Evolutionary conservation across 2,797 vertebrate genomes (phyloP).

Genomic region (Danio choprae): DNA sequence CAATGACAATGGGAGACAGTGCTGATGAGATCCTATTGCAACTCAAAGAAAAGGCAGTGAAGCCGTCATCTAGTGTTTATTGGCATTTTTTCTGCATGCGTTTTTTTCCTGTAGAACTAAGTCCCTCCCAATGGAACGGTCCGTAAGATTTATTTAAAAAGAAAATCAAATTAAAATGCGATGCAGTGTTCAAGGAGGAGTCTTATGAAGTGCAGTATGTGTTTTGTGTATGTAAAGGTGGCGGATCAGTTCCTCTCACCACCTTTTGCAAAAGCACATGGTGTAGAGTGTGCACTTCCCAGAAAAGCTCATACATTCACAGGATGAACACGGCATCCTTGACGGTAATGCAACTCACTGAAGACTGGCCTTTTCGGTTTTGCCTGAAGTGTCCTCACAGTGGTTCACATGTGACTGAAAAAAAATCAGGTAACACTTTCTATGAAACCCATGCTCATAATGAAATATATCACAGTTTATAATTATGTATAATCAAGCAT

Average conservation of each 20-base stretch:
- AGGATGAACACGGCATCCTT: conserved; percentile 65
- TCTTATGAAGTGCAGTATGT: conserved; percentile 63
- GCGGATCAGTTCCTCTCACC: conserved; percentile 35
- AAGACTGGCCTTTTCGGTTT: conserved; percentile 12
- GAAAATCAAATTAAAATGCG: neutral
- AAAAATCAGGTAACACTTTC: no score
- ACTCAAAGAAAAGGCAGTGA: conserved; percentile 79
- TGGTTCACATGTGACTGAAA: conserved; percentile 59
- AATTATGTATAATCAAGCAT: no score
- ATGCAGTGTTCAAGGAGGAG: conserved; percentile 10
- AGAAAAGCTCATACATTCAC: conserved; percentile 81
- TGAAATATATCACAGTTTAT: no score
- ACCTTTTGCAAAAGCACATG: conserved; percentile 43
- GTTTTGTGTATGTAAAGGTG: conserved; percentile 64
- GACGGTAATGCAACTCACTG: conserved; percentile 35
- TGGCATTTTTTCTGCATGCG: conserved; percentile 71
- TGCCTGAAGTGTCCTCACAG: conserved; percentile 52
- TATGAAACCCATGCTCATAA: no score
- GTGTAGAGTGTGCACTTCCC: conserved; percentile 63
- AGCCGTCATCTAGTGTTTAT: conserved; percentile 67
- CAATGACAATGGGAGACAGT: conserved; percentile 86
- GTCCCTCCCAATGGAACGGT: conserved; percentile 59
- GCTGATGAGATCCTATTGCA: conserved; percentile 77
- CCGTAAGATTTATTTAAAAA: conserved; percentile 56
- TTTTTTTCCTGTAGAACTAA: conserved; percentile 56